Evolutionary conservation across 1,140 invertebrate genomes (phyloP).

Genomic region (Scaptomyza montana): DNA sequence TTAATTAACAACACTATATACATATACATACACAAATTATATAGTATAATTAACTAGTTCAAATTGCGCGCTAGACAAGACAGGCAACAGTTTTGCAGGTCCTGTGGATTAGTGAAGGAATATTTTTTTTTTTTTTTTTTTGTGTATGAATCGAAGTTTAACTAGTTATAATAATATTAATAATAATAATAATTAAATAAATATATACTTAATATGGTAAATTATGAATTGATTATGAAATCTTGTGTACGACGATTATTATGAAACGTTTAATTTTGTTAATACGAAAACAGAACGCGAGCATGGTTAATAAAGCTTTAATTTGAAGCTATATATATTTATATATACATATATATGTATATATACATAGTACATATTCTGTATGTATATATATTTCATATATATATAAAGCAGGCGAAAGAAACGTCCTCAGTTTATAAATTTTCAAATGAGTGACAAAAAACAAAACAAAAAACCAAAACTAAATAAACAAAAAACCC

Average conservation of each 20-base stretch:
- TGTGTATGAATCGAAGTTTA: slow-evolving; percentile 44
- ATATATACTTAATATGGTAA: slow-evolving; percentile 2
- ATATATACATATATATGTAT: slow-evolving; percentile 62
- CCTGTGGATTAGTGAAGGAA: slow-evolving; percentile 4
- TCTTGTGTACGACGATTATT: slow-evolving; percentile 78
- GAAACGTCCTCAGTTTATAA: slow-evolving; percentile 79
- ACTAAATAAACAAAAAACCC: slow-evolving; percentile 1
- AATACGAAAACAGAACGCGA: slow-evolving; percentile 81
- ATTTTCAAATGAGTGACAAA: slow-evolving; percentile 78
- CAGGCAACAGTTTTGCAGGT: slow-evolving; percentile 22
- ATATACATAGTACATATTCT: slow-evolving; percentile 28
- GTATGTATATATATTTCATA: slow-evolving; percentile 31
- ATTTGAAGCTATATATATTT: slow-evolving; percentile 82
- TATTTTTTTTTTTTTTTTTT: slow-evolving; percentile 27
- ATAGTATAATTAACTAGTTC: slow-evolving; percentile 25
- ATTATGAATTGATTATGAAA: slow-evolving; percentile 57
- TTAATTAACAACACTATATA: slow-evolving; percentile 35
- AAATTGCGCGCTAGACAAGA: slow-evolving; percentile 30
- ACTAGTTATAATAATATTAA: slow-evolving; percentile 59
- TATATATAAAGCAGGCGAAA: slow-evolving; percentile 40
- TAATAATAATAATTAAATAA: slow-evolving; percentile 17
- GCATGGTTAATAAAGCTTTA: slow-evolving; percentile 84
- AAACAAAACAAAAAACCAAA: slow-evolving; percentile 46
- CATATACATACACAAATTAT: background rate
- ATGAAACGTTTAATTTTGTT: slow-evolving; percentile 80